Evolutionary conservation across 2,797 vertebrate genomes (phyloP), one percentile per base, ranked within the genome.

Genomic region (Myiothlypis coronata): DNA sequence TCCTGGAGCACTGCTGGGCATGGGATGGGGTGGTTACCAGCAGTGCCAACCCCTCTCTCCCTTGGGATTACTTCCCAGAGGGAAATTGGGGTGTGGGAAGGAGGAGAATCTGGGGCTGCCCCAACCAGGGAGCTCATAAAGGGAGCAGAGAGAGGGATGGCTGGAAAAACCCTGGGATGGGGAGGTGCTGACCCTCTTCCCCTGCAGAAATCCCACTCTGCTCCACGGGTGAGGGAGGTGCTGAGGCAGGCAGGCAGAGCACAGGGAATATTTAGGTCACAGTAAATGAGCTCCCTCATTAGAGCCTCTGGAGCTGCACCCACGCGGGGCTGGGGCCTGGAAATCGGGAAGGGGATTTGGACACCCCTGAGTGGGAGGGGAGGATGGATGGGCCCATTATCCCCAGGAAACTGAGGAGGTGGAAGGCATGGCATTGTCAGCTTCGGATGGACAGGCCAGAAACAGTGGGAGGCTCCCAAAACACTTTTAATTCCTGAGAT

Each of bases 211-310:
- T 63, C 44, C 80, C 18, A 0, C 71, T 35, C 1, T 12, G 6
- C 26, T 46, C 87, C 34, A 0, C 0, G 17, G 68, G 32, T 80
- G 21, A 9, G 2, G 1, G 67, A 76, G 76, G 50, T 4, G 20
- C 52, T 0, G 2, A 77, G 74, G 65, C 55, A 46, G 65, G 27
- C 30, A 39, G 90, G 71, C 19, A 3, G 76, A 87, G 69, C 35
- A 41, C 3, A 2, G 7, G 6, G 82, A 76, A 50, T 76, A 95
- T 92, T 67, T 90, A 87, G 95, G 95, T 92, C 95, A 95, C 9
- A 3, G 50, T 37, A 79, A 92, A 78, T 16, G 81, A 94, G 88
- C 77, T 89, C 46, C 76, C 57, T 87, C 67, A 8, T 91, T 56
- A 93, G 71, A 60, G 59, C 65, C 53, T 79, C 68, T 30, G 59